These are phyloP conservation scores for Tigriopus californicus DNA, from an alignment of 2,888 invertebrate genomes.

Conservation along the genomic window DNA sequence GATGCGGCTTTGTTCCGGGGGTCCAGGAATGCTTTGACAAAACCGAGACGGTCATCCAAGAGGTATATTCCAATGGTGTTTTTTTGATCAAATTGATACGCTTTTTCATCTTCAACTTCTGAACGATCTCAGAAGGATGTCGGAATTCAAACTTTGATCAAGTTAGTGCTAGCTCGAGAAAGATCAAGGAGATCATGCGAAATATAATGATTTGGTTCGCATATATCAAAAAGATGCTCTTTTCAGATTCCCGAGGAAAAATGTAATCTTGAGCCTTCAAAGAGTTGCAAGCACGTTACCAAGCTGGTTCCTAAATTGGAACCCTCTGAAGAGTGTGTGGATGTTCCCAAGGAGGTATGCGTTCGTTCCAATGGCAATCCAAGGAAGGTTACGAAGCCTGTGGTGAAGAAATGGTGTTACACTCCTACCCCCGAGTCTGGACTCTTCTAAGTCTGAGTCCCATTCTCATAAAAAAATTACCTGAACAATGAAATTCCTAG, in stretches of 20 bases:
- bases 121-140: too few species aligned
- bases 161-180: too few species aligned
- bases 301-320: constrained; percentile 4
- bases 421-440: not conserved
- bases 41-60: constrained; percentile 1
- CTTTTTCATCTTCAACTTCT: too few species aligned
- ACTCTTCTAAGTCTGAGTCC: not conserved
- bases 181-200: too few species aligned
- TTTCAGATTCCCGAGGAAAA: not conserved
- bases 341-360: constrained; percentile 8
- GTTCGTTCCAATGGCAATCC: not conserved
- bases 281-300: not conserved
- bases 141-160: too few species aligned
- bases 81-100: too few species aligned
- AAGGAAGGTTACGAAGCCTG: not conserved
- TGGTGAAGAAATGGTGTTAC: constrained; percentile 6
- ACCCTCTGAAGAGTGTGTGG: constrained; percentile 3
- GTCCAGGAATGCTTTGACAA: not conserved
- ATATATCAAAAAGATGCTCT: too few species aligned
- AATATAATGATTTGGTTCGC: too few species aligned
- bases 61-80: too few species aligned
- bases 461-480: too few species aligned
- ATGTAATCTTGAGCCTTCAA: not conserved
- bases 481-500: too few species aligned
- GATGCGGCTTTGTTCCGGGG: constrained; percentile 6